phyloP scores from a whole-genome alignment of 1,140 invertebrate genomes.

The Saccostrea glomerata region DNA sequence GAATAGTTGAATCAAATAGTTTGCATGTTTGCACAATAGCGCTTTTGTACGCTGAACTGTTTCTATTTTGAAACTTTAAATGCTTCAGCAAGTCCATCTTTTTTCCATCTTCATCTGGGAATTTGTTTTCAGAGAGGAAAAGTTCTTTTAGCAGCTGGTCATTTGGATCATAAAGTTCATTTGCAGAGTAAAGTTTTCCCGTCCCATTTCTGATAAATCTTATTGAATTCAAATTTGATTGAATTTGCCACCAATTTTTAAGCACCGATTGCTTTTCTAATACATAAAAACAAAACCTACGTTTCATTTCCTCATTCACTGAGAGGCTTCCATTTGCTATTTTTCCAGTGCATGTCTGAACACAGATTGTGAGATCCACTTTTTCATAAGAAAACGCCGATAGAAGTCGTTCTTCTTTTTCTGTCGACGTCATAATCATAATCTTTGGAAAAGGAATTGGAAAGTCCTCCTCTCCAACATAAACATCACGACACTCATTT shows the following conservation, averaged over 20 bases:
- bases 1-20: neutral
- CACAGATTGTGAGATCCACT: neutral
- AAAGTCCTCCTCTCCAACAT: neutral
- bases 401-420: neutral
- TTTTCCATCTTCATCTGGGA: neutral
- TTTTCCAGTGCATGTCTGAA: neutral
- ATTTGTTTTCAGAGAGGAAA: neutral
- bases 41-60: neutral
- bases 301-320: neutral
- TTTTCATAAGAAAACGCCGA: neutral
- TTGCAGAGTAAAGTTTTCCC: neutral
- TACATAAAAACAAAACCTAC: neutral
- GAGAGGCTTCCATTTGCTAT: neutral
- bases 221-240: neutral
- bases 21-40: neutral
- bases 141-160: neutral
- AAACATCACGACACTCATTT: neutral
- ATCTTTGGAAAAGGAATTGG: neutral
- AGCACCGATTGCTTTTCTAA: neutral
- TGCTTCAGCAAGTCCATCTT: neutral
- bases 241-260: neutral
- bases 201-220: neutral
- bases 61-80: neutral
- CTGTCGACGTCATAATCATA: neutral
- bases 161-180: slow-evolving; percentile 4